These are phyloP conservation scores for Oncorhynchus masou DNA, from an alignment of 2,113 vertebrate species.

Conservation along the genomic window DNA sequence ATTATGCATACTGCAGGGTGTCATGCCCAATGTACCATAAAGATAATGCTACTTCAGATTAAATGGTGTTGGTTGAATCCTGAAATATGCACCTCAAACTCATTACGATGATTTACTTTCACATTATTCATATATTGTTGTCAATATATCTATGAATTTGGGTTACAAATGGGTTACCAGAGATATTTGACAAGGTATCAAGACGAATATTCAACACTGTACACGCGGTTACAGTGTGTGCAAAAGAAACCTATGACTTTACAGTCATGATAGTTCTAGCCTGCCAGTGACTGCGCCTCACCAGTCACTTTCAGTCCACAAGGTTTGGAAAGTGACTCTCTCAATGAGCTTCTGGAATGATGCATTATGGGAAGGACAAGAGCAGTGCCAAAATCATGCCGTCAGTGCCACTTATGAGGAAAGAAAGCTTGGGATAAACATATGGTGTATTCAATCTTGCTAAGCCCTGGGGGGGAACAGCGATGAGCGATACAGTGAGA, in stretches of 20 bases:
- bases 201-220: background rate
- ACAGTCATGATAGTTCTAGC: background rate
- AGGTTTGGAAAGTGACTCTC: conserved; percentile 42
- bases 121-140: too few species aligned
- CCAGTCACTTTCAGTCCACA: conserved; percentile 4
- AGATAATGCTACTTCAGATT: too few species aligned
- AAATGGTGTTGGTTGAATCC: too few species aligned
- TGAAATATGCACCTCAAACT: too few species aligned
- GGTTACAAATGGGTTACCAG: background rate
- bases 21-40: too few species aligned
- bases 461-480: conserved; percentile 52
- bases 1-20: background rate
- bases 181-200: background rate
- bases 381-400: conserved; percentile 54
- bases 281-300: too few species aligned
- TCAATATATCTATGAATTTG: background rate
- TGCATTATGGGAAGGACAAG: conserved; percentile 56
- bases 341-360: conserved; percentile 59
- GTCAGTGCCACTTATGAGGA: conserved; percentile 54
- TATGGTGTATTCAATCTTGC: conserved; percentile 68
- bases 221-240: background rate
- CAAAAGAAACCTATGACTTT: background rate
- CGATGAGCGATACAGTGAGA: conserved; percentile 56
- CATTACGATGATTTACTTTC: too few species aligned
- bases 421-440: conserved; percentile 62